These are phyloP conservation scores for Loris lydekkerianus DNA, from an alignment of 2,797 vertebrate genomes.

Conservation along the genomic window DNA sequence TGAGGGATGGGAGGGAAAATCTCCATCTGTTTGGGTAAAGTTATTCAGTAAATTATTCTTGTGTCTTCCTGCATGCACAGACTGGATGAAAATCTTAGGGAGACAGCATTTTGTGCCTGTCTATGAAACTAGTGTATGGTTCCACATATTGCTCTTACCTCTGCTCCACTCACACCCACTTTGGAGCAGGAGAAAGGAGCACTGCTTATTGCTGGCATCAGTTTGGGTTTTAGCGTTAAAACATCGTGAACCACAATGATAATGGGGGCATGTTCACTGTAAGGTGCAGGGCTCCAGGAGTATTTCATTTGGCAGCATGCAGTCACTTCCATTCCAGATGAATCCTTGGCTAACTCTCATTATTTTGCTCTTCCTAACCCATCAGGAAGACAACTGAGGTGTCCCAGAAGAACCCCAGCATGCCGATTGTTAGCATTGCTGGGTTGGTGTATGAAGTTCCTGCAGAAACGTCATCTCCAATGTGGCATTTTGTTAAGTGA, in stretches of 20 bases:
- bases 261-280: not conserved
- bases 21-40: not conserved
- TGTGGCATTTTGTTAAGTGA: slow-evolving; percentile 65
- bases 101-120: not conserved
- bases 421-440: not conserved
- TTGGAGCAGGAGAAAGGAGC: not conserved
- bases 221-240: not conserved
- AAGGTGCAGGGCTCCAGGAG: not conserved
- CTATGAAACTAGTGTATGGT: not conserved
- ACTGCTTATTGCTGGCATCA: not conserved
- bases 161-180: not conserved
- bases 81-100: not conserved
- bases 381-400: not conserved
- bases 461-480: not conserved
- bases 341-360: not conserved
- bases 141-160: not conserved
- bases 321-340: slow-evolving; percentile 16
- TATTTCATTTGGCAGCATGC: not conserved
- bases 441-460: not conserved
- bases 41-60: not conserved
- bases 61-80: not conserved
- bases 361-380: slow-evolving; percentile 9
- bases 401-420: not conserved
- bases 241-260: not conserved
- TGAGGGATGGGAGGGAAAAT: not conserved